Evolutionary conservation across 2,113 vertebrate genomes (phyloP).

Genomic region (Oncorhynchus mykiss): DNA sequence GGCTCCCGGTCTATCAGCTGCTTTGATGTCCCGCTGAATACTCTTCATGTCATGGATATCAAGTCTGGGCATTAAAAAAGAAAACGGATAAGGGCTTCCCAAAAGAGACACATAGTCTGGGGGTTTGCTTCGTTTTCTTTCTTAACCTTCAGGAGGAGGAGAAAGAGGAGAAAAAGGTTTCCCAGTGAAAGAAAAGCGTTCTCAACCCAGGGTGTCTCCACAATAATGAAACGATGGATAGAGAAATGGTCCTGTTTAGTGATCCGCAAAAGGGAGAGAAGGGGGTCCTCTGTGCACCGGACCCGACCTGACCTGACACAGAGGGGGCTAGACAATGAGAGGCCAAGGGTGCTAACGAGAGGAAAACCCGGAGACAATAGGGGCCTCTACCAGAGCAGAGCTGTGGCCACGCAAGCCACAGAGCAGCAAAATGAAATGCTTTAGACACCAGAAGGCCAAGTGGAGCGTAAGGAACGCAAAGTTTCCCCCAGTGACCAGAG

Average conservation of each 20-base stretch:
- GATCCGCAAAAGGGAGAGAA: constrained; percentile 76
- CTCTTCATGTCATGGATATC: constrained; percentile 75
- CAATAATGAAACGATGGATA: constrained; percentile 81
- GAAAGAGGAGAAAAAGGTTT: constrained; percentile 67
- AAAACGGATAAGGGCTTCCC: constrained; percentile 56
- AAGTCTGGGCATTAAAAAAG: constrained; percentile 73
- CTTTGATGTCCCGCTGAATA: constrained; percentile 76
- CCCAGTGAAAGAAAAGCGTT: constrained; percentile 75
- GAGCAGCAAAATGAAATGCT: constrained; percentile 70
- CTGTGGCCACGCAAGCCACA: constrained; percentile 66
- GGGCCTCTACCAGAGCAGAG: constrained; percentile 65
- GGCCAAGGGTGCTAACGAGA: constrained; percentile 80
- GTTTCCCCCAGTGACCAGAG: constrained; percentile 18
- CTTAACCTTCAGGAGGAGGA: constrained; percentile 29
- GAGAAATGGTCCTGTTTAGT: constrained; percentile 83
- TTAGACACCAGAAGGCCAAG: constrained; percentile 76
- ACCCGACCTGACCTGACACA: constrained; percentile 72
- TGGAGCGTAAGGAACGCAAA: constrained; percentile 73
- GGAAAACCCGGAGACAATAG: constrained; percentile 74
- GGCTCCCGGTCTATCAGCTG: constrained; percentile 62
- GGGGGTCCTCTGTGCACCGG: constrained; percentile 48
- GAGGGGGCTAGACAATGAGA: constrained; percentile 72
- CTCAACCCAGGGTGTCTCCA: constrained; percentile 69
- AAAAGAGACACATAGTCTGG: constrained; percentile 72
- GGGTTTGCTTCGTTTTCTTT: constrained; percentile 54